Base-by-base conservation (phyloP, 2,888 invertebrate species). In the Calliopum simillimum region DNA sequence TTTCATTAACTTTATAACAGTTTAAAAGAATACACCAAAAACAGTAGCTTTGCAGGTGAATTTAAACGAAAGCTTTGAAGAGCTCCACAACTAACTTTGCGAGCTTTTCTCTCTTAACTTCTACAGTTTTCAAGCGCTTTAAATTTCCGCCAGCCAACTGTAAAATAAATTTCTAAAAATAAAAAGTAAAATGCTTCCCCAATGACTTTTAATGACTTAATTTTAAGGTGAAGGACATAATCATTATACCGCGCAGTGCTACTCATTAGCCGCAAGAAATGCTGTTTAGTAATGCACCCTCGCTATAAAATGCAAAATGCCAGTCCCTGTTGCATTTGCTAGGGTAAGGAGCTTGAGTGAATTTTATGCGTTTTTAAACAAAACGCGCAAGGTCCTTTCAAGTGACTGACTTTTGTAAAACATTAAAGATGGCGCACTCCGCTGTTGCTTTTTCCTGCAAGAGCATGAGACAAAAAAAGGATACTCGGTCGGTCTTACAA, bases 361-460 rank as follows among this genome's bases (percentile, higher is more conserved):
- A 41, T 33, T 33, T 23, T 4, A 16, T 3, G 6, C 56, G 33
- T 8, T 8, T 33, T 33, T 33, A 33, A 33, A 33, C 33, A 33
- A 4, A 58, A 16, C 23, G 56, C 3, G 23, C 23, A 23, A 53
- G 16, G 41, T 58, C 25, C 56, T 58, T 58, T n/a, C 25, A 33
- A 23, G n/a, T n/a, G 23, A 25, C 33, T 58, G 56, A n/a, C 56
- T 58, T 58, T 33, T 58, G n/a, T 13, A 58, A 23, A 58, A 14
- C 1, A n/a, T 33, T 33, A 58, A 58, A 58, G n/a, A 25, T 58
- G 56, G 11, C 25, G n/a, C 4, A 23, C 4, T 12, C 16, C 8
- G 33, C 33, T 53, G 23, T 13, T 53, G 53, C 33, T 5, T 53
- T 23, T 4, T 53, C 21, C 23, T 23, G 23, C 14, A 58, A 58